phyloP scores from a whole-genome alignment of 2,797 vertebrate species.

The Peromyscus eremicus region DNA sequence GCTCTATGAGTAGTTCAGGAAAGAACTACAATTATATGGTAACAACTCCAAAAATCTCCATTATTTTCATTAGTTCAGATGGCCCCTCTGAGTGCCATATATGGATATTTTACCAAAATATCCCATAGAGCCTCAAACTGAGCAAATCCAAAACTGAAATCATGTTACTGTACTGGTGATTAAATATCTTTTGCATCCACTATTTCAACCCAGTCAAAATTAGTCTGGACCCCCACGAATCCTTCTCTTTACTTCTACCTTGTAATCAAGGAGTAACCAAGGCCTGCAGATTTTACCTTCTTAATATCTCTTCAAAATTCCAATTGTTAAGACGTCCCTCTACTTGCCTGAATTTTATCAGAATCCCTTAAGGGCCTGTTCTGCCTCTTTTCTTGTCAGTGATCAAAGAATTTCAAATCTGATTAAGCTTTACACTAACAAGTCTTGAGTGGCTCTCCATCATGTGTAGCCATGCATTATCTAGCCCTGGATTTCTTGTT shows the following conservation, averaged over 20 bases:
- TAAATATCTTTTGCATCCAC: background rate
- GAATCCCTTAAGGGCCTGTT: background rate
- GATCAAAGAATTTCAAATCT: background rate
- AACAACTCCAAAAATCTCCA: slow-evolving; percentile 23
- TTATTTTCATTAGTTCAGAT: background rate
- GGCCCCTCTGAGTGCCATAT: background rate
- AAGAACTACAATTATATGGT: background rate
- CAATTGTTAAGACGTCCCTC: background rate
- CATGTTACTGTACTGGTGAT: too few species aligned
- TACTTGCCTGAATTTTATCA: slow-evolving; percentile 28
- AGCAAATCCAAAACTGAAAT: background rate
- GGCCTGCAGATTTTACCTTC: background rate
- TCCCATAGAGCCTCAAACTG: background rate
- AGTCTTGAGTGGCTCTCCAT: background rate
- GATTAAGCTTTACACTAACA: background rate
- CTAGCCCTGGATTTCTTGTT: background rate
- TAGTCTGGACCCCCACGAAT: background rate
- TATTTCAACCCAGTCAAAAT: background rate
- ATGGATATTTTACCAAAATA: background rate
- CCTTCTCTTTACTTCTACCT: background rate
- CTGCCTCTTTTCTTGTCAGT: background rate
- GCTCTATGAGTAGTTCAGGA: background rate
- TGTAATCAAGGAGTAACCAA: background rate
- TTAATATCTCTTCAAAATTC: background rate
- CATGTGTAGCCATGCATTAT: background rate